A percentile compares a stretch with the other conserved stretches of the same genome.
These are phyloP conservation scores for Euproctis similis DNA, from an alignment of 2,888 invertebrate species.

Conservation along the genomic window DNA sequence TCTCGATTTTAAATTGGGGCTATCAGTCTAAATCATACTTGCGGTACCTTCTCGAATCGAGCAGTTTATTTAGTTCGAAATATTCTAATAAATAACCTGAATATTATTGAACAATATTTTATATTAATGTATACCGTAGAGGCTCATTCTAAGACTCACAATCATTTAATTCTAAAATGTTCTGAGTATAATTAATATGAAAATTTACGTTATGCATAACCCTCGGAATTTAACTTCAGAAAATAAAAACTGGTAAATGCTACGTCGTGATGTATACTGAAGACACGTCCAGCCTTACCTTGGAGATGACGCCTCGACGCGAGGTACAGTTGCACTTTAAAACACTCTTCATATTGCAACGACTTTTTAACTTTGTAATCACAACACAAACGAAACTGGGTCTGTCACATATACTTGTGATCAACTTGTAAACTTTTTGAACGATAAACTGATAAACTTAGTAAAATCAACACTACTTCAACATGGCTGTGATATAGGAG, in stretches of 20 bases:
- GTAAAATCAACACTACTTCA: conserved; percentile 73
- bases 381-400: conserved; percentile 73
- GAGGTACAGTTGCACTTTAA: conserved; percentile 72
- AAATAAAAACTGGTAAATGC: conserved; percentile 33
- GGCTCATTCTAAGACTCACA: no score
- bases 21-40: no score
- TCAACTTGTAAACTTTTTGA: conserved; percentile 62
- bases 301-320: conserved; percentile 69
- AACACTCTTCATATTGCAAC: conserved; percentile 73
- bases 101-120: no score
- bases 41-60: no score
- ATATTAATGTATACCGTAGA: no score
- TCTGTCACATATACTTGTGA: conserved; percentile 74
- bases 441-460: conserved; percentile 70
- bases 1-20: no score
- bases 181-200: no score
- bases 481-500: conserved; percentile 75
- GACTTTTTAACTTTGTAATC: conserved; percentile 66
- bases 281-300: conserved; percentile 77
- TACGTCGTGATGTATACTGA: conserved; percentile 69
- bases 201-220: no score
- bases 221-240: neutral
- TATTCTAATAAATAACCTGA: no score
- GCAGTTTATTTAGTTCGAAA: no score
- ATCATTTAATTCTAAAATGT: no score